Evolutionary conservation across 2,113 vertebrate species (phyloP), one percentile per base, ranked within the genome.

Genomic region (Lathamus discolor): DNA sequence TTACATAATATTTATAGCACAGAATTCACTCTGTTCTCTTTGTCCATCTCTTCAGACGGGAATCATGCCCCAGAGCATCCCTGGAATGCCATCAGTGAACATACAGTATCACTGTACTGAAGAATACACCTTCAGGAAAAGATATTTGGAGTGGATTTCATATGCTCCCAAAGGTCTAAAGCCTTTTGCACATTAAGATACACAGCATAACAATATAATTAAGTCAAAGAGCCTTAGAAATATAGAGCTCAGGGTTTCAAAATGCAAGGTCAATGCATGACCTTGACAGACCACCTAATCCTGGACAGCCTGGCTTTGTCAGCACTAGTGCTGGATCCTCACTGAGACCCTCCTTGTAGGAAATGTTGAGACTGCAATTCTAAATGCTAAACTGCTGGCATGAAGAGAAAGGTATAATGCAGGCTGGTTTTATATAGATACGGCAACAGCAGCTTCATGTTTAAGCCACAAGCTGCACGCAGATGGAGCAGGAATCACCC

Each of bases 141-240:
- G 83, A 70, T 22, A 73, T 25, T 8, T 49, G 46, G 44, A 70
- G 28, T 39, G 37, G 37, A 43, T 54, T 91, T 66, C 69, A 61
- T 66, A 39, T 17, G 67, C 17, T 84, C 74, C 33, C 33, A 54
- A 27, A 87, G 43, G 35, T 17, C 18, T 70, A n/a, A 75, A 85
- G 74, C 37, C 35, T 91, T 39, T 14, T 76, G 10, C 29, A 44
- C 0, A 1, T 39, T 51, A 87, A 48, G 37, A 84, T 66, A 84
- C 23, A 81, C 6, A 91, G 46, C 10, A 19, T 11, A 90, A 73
- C 49, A 17, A 27, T 5, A 19, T 20, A 59, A 76, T 74, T 78
- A 90, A 89, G 61, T 49, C 68, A 81, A 86, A 95, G 52, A 83
- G 25, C 29, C 49, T 59, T 43, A 91, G 55, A 95, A 92, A 89